phyloP scores from a whole-genome alignment of 2,797 vertebrate genomes.

The Coregonus suidteri region DNA sequence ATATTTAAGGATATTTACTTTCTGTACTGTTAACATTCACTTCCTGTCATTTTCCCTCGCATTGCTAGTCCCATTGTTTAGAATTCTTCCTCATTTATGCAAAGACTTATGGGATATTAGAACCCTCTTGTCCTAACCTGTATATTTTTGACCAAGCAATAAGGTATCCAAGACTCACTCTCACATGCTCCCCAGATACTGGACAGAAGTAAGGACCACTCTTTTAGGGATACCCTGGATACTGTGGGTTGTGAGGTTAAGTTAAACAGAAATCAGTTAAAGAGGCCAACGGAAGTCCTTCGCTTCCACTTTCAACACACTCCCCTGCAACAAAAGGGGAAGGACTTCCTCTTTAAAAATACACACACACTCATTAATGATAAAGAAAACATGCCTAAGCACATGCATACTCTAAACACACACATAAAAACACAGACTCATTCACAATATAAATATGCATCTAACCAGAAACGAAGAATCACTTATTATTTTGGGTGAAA shows the following conservation, averaged over 20 bases:
- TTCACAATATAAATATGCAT: constrained; percentile 20
- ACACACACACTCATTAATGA: constrained; percentile 4
- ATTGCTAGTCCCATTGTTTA: too few relatives aligned
- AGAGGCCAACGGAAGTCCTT: constrained; percentile 47
- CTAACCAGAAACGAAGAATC: not conserved
- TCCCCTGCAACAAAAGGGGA: constrained; percentile 23
- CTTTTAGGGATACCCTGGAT: not conserved
- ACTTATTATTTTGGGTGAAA: not conserved
- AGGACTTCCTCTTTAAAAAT: not conserved
- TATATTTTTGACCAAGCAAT: too few relatives aligned
- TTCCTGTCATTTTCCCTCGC: too few relatives aligned
- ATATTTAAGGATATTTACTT: too few relatives aligned
- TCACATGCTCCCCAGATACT: not conserved
- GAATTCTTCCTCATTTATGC: too few relatives aligned
- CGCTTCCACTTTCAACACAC: constrained; percentile 58
- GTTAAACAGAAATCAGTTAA: constrained; percentile 3
- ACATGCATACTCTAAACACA: constrained; percentile 14
- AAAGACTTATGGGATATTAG: too few relatives aligned
- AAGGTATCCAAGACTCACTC: too few relatives aligned
- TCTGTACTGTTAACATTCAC: too few relatives aligned
- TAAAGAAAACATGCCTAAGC: constrained; percentile 1
- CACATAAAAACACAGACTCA: constrained; percentile 26
- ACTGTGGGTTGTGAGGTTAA: not conserved
- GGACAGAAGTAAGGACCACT: not conserved
- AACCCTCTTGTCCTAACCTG: too few relatives aligned